phyloP scores from a whole-genome alignment of 2,888 invertebrate species.

The Rotaria macrura region DNA sequence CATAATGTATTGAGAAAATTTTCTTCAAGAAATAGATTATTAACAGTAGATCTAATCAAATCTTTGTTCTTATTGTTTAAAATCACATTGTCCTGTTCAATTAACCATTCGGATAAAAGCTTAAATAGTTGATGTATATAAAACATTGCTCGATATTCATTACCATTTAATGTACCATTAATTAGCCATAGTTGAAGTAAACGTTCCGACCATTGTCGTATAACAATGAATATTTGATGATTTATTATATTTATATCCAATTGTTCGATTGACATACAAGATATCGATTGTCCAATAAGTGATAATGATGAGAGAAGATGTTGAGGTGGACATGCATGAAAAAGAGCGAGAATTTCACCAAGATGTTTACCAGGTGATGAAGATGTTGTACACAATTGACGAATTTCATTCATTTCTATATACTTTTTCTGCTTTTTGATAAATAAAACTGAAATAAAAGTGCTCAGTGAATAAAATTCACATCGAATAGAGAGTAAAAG shows the following conservation, averaged over 20 bases:
- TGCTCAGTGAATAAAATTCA: neutral
- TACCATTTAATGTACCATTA: neutral
- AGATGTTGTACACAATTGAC: neutral
- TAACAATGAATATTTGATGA: neutral
- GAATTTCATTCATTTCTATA: neutral
- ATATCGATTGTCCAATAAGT: neutral
- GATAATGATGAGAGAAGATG: neutral
- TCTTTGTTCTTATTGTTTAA: neutral
- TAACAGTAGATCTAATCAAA: neutral
- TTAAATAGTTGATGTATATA: neutral
- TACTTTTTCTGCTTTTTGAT: neutral
- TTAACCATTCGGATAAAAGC: neutral
- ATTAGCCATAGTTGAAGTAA: neutral
- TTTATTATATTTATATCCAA: neutral
- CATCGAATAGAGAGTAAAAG: neutral
- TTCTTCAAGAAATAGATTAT: neutral
- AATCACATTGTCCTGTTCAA: neutral
- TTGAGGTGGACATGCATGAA: neutral
- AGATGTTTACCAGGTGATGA: neutral
- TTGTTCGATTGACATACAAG: neutral
- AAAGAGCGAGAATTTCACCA: neutral
- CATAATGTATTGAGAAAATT: neutral
- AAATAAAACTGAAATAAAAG: too few species aligned
- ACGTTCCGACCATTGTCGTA: neutral
- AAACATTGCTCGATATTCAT: neutral